Conservation (phyloP, 2,888 invertebrate genomes). For the Parnassius smintheus region DNA sequence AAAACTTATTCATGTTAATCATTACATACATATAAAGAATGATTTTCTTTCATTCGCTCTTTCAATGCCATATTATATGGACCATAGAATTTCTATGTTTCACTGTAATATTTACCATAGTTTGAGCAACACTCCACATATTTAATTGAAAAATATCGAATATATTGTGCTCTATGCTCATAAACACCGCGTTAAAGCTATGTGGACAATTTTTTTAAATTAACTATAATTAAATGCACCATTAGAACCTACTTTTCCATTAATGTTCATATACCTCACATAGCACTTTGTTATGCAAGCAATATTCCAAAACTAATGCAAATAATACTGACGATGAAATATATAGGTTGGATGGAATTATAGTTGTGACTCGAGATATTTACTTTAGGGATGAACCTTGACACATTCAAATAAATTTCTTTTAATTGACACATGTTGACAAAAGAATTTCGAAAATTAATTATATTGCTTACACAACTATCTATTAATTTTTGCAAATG, state of each 20-base stretch:
- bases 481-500: slow-evolving; percentile 40
- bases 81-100: slow-evolving; percentile 58
- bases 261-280: slow-evolving; percentile 46
- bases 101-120: slow-evolving; percentile 41
- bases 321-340: slow-evolving; percentile 58
- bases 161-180: slow-evolving; percentile 68
- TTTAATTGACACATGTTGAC: slow-evolving; percentile 64
- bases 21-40: slow-evolving; percentile 65
- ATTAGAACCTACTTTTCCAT: slow-evolving; percentile 53
- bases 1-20: slow-evolving; percentile 72
- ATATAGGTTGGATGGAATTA: slow-evolving; percentile 49
- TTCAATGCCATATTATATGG: slow-evolving; percentile 63
- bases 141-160: slow-evolving; percentile 61
- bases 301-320: slow-evolving; percentile 50
- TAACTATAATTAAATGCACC: slow-evolving; percentile 79
- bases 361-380: slow-evolving; percentile 35
- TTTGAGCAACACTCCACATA: slow-evolving; percentile 69
- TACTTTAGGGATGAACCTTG: slow-evolving; percentile 25
- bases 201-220: slow-evolving; percentile 71
- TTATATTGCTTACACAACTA: slow-evolving; percentile 66
- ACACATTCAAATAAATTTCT: slow-evolving; percentile 6
- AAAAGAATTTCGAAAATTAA: slow-evolving; percentile 40
- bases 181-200: slow-evolving; percentile 70
- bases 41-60: slow-evolving; percentile 59
- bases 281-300: slow-evolving; percentile 63